A percentile compares a stretch with the other conserved stretches of the same genome.
Evolutionary conservation across 2,113 vertebrate species (phyloP).

Genomic region (Trachemys scripta): DNA sequence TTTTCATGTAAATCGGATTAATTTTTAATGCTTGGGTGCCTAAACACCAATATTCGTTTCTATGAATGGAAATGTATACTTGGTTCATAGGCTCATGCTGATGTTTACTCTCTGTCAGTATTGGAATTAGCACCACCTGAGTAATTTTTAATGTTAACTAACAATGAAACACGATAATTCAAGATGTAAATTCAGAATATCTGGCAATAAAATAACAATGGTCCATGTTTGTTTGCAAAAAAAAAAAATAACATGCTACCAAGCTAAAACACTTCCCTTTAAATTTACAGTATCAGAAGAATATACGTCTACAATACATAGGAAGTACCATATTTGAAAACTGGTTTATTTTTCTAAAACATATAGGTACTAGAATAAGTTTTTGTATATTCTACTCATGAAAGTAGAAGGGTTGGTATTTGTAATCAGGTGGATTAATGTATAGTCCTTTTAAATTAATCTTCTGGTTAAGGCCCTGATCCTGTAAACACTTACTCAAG

Average conservation of each 20-base stretch:
- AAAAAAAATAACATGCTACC: neutral
- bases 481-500: neutral
- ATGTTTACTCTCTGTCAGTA: neutral
- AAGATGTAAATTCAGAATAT: neutral
- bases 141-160: neutral
- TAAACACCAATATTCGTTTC: neutral
- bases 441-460: neutral
- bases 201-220: neutral
- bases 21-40: neutral
- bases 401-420: neutral
- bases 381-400: neutral
- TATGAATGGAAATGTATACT: neutral
- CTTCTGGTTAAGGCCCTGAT: neutral
- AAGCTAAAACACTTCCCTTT: neutral
- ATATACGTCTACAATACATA: neutral
- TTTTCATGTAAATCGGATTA: neutral
- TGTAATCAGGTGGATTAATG: fast-evolving
- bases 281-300: neutral
- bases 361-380: neutral
- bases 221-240: neutral
- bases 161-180: neutral
- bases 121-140: neutral
- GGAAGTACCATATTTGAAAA: neutral
- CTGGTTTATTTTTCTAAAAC: neutral
- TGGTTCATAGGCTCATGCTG: neutral